A percentile compares a stretch with the other conserved stretches of the same genome.
phyloP scores from a whole-genome alignment of 1,140 invertebrate species.

The Drosophila kikkawai region DNA sequence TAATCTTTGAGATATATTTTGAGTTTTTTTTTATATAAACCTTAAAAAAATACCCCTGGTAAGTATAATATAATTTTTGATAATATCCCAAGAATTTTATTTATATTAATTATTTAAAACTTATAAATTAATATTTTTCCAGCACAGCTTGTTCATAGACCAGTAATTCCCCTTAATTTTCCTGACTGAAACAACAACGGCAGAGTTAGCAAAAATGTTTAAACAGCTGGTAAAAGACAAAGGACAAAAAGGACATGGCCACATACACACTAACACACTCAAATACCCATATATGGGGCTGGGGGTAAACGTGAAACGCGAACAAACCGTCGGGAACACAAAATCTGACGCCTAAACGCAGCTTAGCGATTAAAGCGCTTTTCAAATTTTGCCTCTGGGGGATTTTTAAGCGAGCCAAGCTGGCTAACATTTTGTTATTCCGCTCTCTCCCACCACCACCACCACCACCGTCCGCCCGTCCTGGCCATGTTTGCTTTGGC shows the following conservation, averaged over 20 bases:
- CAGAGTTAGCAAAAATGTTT: constrained; percentile 70
- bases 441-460: constrained; percentile 5
- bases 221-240: constrained; percentile 74
- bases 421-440: constrained; percentile 40
- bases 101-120: background rate
- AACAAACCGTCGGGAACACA: constrained; percentile 22
- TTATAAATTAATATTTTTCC: background rate
- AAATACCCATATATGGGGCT: constrained; percentile 10
- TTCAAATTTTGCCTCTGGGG: constrained; percentile 63
- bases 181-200: constrained; percentile 36
- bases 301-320: constrained; percentile 11
- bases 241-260: constrained; percentile 41
- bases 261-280: constrained; percentile 2
- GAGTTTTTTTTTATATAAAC: background rate
- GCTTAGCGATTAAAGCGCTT: constrained; percentile 80
- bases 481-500: constrained; percentile 64
- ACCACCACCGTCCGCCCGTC: constrained; percentile 9
- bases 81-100: no score
- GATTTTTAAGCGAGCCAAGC: constrained; percentile 49
- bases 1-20: background rate
- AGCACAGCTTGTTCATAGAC: background rate
- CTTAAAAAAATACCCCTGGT: background rate
- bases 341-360: constrained; percentile 71
- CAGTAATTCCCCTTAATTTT: background rate
- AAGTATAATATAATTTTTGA: no score